Percentiles rank a stretch among this genome's conserved stretches.
Conservation (phyloP, 1,140 invertebrate species). For the Chironomus tepperi region DNA sequence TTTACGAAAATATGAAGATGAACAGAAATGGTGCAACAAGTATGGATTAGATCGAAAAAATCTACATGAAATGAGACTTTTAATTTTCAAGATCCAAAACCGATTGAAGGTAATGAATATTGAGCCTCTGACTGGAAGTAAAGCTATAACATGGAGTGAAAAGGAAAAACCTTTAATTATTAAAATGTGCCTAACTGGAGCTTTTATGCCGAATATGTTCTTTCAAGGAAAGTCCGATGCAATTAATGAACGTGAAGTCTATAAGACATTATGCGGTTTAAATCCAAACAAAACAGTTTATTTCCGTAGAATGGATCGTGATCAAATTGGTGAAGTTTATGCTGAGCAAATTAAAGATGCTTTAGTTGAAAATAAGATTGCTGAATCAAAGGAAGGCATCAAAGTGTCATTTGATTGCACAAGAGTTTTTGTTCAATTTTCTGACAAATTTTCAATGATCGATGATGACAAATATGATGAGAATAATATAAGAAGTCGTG, state of each 20-base stretch:
- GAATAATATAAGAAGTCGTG: conserved; percentile 24
- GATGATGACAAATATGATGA: conserved; percentile 33
- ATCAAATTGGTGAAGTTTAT: conserved; percentile 69
- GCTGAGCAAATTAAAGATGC: conserved; percentile 46
- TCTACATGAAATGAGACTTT: conserved; percentile 60
- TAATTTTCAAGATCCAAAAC: conserved; percentile 57
- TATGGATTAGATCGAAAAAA: conserved; percentile 65
- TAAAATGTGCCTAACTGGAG: conserved; percentile 54
- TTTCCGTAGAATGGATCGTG: conserved; percentile 52
- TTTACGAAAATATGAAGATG: neutral
- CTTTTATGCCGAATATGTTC: conserved; percentile 90
- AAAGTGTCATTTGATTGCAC: conserved; percentile 52
- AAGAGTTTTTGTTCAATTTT: conserved; percentile 53
- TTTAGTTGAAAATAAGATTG: conserved; percentile 38
- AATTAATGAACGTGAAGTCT: conserved; percentile 48
- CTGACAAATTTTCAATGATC: neutral
- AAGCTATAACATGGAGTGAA: conserved; percentile 40
- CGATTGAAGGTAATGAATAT: conserved; percentile 51
- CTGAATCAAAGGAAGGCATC: conserved; percentile 41
- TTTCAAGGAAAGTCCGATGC: conserved; percentile 43
- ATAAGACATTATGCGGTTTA: conserved; percentile 53
- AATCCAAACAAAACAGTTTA: conserved; percentile 72
- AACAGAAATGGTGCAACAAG: conserved; percentile 54
- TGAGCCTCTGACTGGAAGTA: conserved; percentile 34
- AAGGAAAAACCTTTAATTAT: conserved; percentile 49